Evolutionary conservation across 37 sponge, comb jelly and placozoan species (phyloP).

Genomic region (Ephydatia muelleri): DNA sequence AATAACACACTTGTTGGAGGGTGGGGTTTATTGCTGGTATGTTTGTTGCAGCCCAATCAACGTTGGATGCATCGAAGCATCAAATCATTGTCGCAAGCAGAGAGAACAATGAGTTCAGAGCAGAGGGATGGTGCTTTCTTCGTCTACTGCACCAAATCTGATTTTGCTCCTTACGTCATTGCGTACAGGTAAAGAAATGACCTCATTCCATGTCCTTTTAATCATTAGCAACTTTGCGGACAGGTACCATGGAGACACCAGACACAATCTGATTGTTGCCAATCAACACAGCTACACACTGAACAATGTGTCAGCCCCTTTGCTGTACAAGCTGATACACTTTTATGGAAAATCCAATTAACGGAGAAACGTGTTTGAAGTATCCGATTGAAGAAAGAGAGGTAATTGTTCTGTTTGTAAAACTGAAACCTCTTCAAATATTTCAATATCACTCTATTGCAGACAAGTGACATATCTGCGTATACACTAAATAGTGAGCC

Average conservation of each 20-base stretch:
- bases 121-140: constrained; percentile 80
- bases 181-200: constrained; percentile 50
- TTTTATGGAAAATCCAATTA: constrained; percentile 88
- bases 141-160: constrained; percentile 75
- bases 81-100: constrained; percentile 71
- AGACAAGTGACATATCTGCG: neutral
- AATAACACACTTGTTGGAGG: neutral
- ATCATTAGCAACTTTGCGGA: neutral
- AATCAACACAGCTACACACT: constrained; percentile 39
- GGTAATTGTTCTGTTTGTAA: constrained; percentile 48
- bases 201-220: neutral
- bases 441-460: neutral
- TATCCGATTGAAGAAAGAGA: constrained; percentile 68
- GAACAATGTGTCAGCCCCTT: constrained; percentile 55
- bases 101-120: constrained; percentile 60
- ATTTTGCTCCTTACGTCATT: constrained; percentile 69
- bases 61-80: constrained; percentile 60
- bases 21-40: neutral
- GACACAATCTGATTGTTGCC: constrained; percentile 48
- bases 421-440: too few species aligned
- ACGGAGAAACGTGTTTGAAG: constrained; percentile 54
- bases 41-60: constrained; percentile 47
- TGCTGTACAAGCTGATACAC: constrained; percentile 73
- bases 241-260: constrained; percentile 55
- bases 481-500: neutral